Percentiles rank a stretch among this genome's conserved stretches.
phyloP scores from a whole-genome alignment of 2,113 vertebrate species.

The Cottus gobio region DNA sequence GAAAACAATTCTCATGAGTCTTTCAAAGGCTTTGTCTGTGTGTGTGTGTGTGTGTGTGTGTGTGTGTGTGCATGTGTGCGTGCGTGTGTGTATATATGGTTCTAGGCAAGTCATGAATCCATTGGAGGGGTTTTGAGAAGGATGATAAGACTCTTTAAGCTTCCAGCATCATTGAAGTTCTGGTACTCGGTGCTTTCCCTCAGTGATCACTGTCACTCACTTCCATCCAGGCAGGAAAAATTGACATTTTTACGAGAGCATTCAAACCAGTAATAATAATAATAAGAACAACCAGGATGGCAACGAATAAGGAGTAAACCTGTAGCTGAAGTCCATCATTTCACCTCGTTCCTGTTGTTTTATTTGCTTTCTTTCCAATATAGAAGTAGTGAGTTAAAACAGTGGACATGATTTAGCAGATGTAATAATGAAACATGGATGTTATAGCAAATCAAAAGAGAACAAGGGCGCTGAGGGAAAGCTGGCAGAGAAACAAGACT shows the following conservation, averaged over 20 bases:
- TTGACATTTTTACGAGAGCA: conserved; percentile 27
- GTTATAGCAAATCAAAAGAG: not conserved
- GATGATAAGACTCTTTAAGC: conserved; percentile 57
- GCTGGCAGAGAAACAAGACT: not conserved
- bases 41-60: not conserved
- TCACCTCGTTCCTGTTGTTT: conserved; percentile 15
- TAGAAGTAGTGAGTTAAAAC: not conserved
- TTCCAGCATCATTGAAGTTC: conserved; percentile 45
- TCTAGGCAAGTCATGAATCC: conserved; percentile 47
- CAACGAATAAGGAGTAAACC: conserved; percentile 45
- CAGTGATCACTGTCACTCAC: conserved; percentile 56
- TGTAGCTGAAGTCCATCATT: conserved; percentile 7
- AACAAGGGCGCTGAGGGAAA: conserved; percentile 3
- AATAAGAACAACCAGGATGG: conserved; percentile 14
- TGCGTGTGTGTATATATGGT: not conserved
- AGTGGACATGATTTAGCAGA: not conserved
- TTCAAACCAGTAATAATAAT: conserved; percentile 18
- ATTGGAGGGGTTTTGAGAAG: conserved; percentile 26
- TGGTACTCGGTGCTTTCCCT: conserved; percentile 26
- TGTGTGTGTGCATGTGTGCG: conserved; percentile 18
- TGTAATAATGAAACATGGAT: not conserved
- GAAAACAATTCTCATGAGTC: conserved; percentile 60
- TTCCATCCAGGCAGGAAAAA: conserved; percentile 33
- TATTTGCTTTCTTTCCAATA: conserved; percentile 22
- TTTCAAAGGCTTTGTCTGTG: conserved; percentile 56